Base-by-base conservation (phyloP, 2,888 invertebrate genomes). In the Ophion ventricosus region DNA sequence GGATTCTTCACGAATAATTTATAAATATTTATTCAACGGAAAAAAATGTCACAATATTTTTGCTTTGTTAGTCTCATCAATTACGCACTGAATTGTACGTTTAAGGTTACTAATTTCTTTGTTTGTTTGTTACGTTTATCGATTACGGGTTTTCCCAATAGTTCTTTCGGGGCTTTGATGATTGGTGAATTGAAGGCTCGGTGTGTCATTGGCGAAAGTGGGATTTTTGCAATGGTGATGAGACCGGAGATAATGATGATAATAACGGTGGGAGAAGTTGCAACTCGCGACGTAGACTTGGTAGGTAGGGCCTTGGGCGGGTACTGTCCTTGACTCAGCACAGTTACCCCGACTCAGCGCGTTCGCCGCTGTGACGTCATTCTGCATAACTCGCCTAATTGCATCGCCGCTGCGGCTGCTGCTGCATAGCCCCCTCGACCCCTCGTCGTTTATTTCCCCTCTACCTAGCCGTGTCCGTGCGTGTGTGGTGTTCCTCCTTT, bases 331-430 rank as follows among this genome's bases (percentile, higher is more conserved):
- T 93, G 93, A 93, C 93, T 93, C 92, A 92, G 93, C 93, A 93
- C 93, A 92, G 93, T 93, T 93, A 93, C 93, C 93, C 93, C 93
- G 91, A 74, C 84, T 78, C 75, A n/a, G 84, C 75, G 82, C 82
- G 84, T 80, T 84, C 83, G 72, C 78, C 89, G 89, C 90, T 92
- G 92, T 93, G 93, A 93, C 93, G 93, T 93, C 93, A 93, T 89
- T 92, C 91, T 90, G 92, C 93, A 93, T 93, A 93, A 93, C 93
- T 93, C 92, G 92, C 91, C 93, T 93, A 93, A 93, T 93, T 93
- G 93, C 93, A 93, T 93, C 92, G 92, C 90, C 90, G 91, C 90
- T 89, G 49, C 49, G 49, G 90, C 88, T 87, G 89, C 88, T 86
- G 87, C 85, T 83, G 85, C 87, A 74, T 85, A 64, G 74, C 76